A percentile compares a stretch with the other conserved stretches of the same genome.
These are phyloP conservation scores for Dasyornis broadbenti DNA, from an alignment of 2,113 vertebrate species.

Conservation along the genomic window DNA sequence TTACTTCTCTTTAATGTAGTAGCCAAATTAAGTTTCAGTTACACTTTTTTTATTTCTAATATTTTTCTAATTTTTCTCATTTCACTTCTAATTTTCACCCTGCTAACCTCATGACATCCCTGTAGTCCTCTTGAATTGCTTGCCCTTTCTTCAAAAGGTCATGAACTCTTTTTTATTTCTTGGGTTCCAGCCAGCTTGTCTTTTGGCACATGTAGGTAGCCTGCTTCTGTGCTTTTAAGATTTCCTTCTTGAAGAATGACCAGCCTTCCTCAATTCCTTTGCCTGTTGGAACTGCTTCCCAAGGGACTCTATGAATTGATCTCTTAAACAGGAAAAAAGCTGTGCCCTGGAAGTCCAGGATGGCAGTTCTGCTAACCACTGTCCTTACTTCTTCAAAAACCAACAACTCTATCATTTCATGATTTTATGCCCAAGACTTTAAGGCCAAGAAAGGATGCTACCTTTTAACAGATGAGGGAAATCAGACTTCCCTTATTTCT, in stretches of 20 bases:
- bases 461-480: not conserved
- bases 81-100: not conserved
- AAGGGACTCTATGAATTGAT: not conserved
- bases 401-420: not conserved
- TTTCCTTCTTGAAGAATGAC: not conserved
- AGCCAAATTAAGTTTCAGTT: not conserved
- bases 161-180: not conserved
- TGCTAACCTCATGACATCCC: not conserved
- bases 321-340: not conserved
- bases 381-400: not conserved
- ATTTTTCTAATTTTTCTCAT: not conserved
- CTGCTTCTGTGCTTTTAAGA: not conserved
- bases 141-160: not conserved
- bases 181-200: not conserved
- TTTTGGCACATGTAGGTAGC: not conserved
- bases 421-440: not conserved
- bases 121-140: not conserved
- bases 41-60: not conserved
- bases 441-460: not conserved
- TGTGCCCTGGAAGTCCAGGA: not conserved
- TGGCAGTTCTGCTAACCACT: not conserved
- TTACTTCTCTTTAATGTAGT: not conserved
- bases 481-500: not conserved
- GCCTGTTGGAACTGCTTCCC: not conserved
- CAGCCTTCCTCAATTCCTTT: not conserved